Evolutionary conservation across 2,888 invertebrate genomes (phyloP), one percentile per base, ranked within the genome.

Genomic region (Nasonovia ribisnigri): DNA sequence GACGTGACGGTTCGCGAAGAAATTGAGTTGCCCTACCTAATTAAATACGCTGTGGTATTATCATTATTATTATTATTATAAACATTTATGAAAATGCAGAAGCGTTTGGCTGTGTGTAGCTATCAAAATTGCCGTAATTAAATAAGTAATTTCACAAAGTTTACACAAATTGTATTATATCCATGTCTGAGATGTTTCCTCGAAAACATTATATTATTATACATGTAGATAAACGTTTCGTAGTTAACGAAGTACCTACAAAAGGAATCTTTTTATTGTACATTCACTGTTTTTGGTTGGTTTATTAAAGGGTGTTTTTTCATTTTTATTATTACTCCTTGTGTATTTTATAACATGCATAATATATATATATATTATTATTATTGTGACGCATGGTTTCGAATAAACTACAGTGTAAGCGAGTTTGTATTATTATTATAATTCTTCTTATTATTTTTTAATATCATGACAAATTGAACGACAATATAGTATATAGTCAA

Each of bases 71-170:
- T 87, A 51, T 88, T 57, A 57, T 89, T 43, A 57, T 60, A 89
- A 43, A 89, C 88, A 57, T 88, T 88, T 24, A 88, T 43, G 89
- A 57, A 89, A 60, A 43, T 43, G 11, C 57, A 43, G 24, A 13
- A 60, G 89, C 57, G 88, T 24, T 51, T 13, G 89, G 57, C 43
- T 57, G 43, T 77, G 77, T 77, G 20, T 89, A 60, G 57, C 57
- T 43, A 89, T 89, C 57, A 60, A 89, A 89, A 60, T 89, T 43
- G 42, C 43, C 57, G 20, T 57, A 89, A 89, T 89, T 89, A 60
- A 89, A 43, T 89, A 88, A 43, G 43, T 89, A 89, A 89, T 57
- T 89, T 89, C 43, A 57, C 60, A 89, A 43, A 89, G 89, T 60
- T 57, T 89, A 89, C 57, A 89, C n/a, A 43, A 89, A 89, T 57